Evolutionary conservation across 2,113 vertebrate genomes (phyloP).

Genomic region (Pandion haliaetus): DNA sequence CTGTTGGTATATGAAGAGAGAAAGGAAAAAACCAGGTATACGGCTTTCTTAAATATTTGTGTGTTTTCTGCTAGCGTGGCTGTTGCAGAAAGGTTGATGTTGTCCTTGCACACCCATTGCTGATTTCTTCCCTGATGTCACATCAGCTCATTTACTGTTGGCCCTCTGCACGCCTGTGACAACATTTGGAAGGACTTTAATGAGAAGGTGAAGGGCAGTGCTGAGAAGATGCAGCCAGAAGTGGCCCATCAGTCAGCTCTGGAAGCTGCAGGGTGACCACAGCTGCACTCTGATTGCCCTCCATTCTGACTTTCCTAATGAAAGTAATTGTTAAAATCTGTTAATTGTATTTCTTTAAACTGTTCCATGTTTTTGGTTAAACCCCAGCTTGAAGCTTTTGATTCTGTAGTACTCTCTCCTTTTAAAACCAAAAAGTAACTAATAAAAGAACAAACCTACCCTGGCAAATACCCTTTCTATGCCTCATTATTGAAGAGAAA

Average conservation of each 20-base stretch:
- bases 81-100: neutral
- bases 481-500: neutral
- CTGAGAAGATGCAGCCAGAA: neutral
- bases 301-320: neutral
- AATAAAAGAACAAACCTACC: neutral
- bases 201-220: neutral
- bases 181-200: neutral
- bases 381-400: neutral
- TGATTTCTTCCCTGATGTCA: neutral
- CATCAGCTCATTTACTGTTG: neutral
- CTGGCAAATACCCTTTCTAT: neutral
- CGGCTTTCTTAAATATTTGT: neutral
- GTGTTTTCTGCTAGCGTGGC: neutral
- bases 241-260: neutral
- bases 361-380: neutral
- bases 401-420: neutral
- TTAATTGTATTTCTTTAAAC: neutral
- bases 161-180: neutral
- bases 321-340: neutral
- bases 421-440: neutral
- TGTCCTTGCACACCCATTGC: neutral
- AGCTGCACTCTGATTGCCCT: neutral
- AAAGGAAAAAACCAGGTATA: neutral
- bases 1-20: neutral
- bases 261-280: neutral